A percentile compares a stretch with the other conserved stretches of the same genome.
Conservation (phyloP, 2,113 vertebrate genomes). For the Xiphorhynchus elegans region DNA sequence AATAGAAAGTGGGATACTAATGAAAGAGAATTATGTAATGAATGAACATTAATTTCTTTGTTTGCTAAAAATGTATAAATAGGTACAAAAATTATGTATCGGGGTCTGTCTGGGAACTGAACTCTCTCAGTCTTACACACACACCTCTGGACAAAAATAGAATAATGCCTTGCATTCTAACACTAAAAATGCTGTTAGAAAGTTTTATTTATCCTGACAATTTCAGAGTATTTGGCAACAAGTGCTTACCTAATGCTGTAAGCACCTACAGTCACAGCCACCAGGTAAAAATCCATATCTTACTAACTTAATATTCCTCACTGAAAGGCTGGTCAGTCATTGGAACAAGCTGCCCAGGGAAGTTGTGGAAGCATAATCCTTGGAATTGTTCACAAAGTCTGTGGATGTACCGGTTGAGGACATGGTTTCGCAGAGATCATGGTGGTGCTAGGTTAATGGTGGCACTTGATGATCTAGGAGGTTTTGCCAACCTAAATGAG, state of each 20-base stretch:
- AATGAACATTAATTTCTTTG: neutral
- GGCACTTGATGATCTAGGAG: neutral
- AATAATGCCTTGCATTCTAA: neutral
- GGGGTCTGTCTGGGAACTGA: neutral
- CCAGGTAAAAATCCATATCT: neutral
- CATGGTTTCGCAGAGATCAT: neutral
- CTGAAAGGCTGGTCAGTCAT: neutral
- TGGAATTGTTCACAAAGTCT: neutral
- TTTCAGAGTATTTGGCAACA: neutral
- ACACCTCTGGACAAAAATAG: neutral
- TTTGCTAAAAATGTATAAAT: neutral
- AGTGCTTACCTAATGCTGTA: neutral
- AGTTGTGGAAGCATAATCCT: neutral
- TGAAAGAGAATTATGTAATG: neutral
- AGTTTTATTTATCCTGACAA: neutral
- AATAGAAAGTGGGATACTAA: neutral
- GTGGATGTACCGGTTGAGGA: neutral
- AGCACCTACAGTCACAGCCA: neutral
- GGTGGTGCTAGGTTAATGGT: neutral
- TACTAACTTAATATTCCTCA: neutral
- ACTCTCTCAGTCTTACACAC: neutral
- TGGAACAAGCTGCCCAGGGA: neutral
- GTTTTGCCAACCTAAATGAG: neutral
- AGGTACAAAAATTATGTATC: neutral
- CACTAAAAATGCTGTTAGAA: neutral